Percentiles rank a stretch among this genome's conserved stretches.
These are phyloP conservation scores for Coccyzus lansbergi DNA, from an alignment of 2,797 vertebrate genomes.

Conservation along the genomic window DNA sequence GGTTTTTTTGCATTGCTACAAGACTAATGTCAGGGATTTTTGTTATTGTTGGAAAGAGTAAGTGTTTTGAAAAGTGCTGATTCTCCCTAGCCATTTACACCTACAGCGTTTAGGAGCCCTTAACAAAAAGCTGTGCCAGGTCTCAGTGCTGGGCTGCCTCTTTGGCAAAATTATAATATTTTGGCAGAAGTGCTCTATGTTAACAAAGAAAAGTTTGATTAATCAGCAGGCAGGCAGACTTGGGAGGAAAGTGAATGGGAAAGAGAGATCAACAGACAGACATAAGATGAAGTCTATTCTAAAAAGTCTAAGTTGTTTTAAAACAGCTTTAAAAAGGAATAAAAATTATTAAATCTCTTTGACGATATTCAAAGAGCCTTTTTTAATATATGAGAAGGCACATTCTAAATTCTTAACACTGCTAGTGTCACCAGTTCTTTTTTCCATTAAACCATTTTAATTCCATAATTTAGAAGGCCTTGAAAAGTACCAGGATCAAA, in stretches of 20 bases:
- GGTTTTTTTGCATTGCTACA: neutral
- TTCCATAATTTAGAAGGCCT: constrained; percentile 79
- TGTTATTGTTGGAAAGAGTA: constrained; percentile 56
- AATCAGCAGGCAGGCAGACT: constrained; percentile 32
- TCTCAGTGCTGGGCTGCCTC: constrained; percentile 53
- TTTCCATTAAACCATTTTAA: constrained; percentile 71
- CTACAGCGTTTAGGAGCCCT: constrained; percentile 1
- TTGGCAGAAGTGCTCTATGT: constrained; percentile 43
- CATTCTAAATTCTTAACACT: constrained; percentile 79
- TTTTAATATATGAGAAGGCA: constrained; percentile 76
- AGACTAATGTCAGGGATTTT: constrained; percentile 34
- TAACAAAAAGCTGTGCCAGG: constrained; percentile 43
- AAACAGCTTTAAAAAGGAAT: constrained; percentile 78
- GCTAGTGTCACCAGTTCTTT: constrained; percentile 69
- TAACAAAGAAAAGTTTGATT: constrained; percentile 60
- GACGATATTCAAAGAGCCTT: constrained; percentile 80
- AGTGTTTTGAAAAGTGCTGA: constrained; percentile 64
- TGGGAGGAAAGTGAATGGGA: neutral
- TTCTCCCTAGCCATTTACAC: constrained; percentile 32
- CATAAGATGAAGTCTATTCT: constrained; percentile 9
- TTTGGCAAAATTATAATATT: constrained; percentile 43
- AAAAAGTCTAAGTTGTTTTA: constrained; percentile 69
- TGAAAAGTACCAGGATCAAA: constrained; percentile 68
- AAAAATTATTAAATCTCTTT: constrained; percentile 80
- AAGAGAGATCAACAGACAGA: neutral